Base-by-base conservation (phyloP, 1,140 invertebrate genomes). In the Drosophila ogumai region DNA sequence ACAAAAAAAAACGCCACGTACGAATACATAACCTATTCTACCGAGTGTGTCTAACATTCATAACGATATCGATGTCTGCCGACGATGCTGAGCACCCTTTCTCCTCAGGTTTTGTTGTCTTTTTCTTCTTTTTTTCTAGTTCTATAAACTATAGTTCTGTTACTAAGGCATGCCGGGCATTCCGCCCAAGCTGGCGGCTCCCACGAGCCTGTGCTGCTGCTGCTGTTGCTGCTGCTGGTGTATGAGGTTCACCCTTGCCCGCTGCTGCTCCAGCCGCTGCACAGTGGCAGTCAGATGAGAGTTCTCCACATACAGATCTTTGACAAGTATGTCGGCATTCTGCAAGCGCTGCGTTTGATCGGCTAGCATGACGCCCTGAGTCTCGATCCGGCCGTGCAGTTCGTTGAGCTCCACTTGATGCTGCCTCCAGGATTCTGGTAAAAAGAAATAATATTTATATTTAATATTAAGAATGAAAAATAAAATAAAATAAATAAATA, bases 241-340 rank as follows among this genome's bases (percentile, higher is more conserved):
- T 15, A 93, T 81, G 4, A 92, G 68, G 54, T 81, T 92, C 17
- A 87, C 82, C 17, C 91, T 82, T 9, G 77, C 67, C 38, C 86
- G 64, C 60, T 95, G 94, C 75, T 95, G 94, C 84, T 96, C 94
- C 25, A 96, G 81, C 55, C 94, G 93, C 84, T 95, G 95, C n/a
- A 95, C 93, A 25, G 94, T 94, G 7, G 95, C 94, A 15, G 94
- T 94, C 64, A 97, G 92, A 91, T 95, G 95, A 31, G 96, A 95
- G 93, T 97, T 97, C 92, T 97, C 96, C n/a, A 96, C 94, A 86
- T 96, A 97, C 19, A 97, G 93, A 91, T 97, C 96, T 92, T 96
- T 96, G 1, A 96, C 95, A 6, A 97, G 92, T 72, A 96, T 92
- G 92, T 97, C 96, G 38, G 96, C 94, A 79, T 94, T 94, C n/a